Conservation (phyloP, 2,797 vertebrate genomes). For the Pipistrellus kuhlii region DNA sequence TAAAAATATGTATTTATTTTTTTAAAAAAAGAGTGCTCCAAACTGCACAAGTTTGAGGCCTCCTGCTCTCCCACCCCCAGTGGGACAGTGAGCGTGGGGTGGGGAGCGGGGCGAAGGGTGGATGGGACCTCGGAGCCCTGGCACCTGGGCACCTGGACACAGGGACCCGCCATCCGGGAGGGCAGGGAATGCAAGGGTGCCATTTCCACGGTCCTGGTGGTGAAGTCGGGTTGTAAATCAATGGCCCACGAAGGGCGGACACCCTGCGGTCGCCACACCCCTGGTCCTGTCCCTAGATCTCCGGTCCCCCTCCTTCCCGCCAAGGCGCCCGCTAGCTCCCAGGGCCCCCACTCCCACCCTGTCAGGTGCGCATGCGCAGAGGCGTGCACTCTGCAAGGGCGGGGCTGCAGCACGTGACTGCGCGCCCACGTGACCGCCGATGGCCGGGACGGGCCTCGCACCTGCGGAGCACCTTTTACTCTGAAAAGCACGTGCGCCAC, state of each 20-base stretch:
- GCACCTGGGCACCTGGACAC: not conserved
- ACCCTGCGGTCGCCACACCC: fast-evolving
- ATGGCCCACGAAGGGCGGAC: not conserved
- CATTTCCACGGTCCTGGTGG: not conserved
- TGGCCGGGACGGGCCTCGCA: fast-evolving
- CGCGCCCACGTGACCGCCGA: not conserved
- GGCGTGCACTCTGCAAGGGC: fast-evolving
- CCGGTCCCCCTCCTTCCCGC: fast-evolving
- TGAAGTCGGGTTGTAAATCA: not conserved
- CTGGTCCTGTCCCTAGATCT: fast-evolving
- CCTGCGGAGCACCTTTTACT: fast-evolving
- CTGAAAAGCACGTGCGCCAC: not conserved
- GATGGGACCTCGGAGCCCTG: not conserved
- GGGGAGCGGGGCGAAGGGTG: too few relatives aligned
- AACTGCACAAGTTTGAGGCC: too few relatives aligned
- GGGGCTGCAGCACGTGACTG: not conserved
- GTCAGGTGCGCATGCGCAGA: not conserved
- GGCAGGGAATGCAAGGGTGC: not conserved
- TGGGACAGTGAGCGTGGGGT: too few relatives aligned
- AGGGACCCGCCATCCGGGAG: too few relatives aligned
- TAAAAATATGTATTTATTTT: too few relatives aligned
- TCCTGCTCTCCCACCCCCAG: not conserved
- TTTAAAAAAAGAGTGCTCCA: not conserved
- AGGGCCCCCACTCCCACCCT: too few relatives aligned
- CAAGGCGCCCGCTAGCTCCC: not conserved